phyloP scores from a whole-genome alignment of 2,113 vertebrate species.

The Dermatemys mawii region DNA sequence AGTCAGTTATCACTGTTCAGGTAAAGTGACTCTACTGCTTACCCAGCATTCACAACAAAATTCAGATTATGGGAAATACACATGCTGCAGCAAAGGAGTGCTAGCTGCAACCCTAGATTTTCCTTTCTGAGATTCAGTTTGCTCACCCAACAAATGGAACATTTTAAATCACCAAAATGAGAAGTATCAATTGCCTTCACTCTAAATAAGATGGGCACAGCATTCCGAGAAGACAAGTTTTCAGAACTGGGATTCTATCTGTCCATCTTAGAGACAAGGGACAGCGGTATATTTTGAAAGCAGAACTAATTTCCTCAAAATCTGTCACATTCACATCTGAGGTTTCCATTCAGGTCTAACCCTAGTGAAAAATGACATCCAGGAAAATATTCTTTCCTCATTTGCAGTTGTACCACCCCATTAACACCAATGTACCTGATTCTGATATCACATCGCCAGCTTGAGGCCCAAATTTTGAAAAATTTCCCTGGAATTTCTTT shows the following conservation, averaged over 20 bases:
- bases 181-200: not conserved
- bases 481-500: not conserved
- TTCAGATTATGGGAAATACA: not conserved
- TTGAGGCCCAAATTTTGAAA: not conserved
- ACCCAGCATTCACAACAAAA: not conserved
- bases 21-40: not conserved
- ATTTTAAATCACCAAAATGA: not conserved
- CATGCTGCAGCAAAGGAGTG: not conserved
- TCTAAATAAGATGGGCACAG: not conserved
- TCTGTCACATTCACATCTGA: accelerated
- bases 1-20: constrained; percentile 15
- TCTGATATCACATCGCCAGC: not conserved
- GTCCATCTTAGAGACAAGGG: not conserved
- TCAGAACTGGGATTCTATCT: not conserved
- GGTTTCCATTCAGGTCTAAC: not conserved
- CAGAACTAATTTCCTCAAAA: accelerated
- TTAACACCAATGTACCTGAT: not conserved
- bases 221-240: not conserved
- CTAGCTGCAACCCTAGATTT: not conserved
- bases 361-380: not conserved
- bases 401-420: not conserved
- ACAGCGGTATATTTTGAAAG: not conserved
- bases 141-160: not conserved
- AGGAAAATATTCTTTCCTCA: not conserved
- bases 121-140: not conserved